A percentile compares a stretch with the other conserved stretches of the same genome.
Evolutionary conservation across 2,888 invertebrate genomes (phyloP).

Genomic region (Liposcelis brunnea): DNA sequence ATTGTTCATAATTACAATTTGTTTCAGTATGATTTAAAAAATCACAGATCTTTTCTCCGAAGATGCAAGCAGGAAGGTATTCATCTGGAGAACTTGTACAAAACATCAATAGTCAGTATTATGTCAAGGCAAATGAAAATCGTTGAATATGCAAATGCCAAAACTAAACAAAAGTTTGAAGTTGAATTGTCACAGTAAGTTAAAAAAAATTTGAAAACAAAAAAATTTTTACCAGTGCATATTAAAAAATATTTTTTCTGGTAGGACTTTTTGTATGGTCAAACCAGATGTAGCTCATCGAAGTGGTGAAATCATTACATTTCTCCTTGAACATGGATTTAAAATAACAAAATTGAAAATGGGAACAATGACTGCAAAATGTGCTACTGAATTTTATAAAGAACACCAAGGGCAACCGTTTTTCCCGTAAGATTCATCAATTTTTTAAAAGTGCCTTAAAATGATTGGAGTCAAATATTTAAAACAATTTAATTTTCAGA

Average conservation of each 20-base stretch:
- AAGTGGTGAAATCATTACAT: conserved; percentile 55
- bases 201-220: neutral
- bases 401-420: conserved; percentile 37
- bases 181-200: conserved; percentile 46
- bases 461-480: neutral
- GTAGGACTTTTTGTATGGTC: conserved; percentile 57
- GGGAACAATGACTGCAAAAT: conserved; percentile 44
- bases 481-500: conserved; percentile 23
- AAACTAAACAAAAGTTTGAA: conserved; percentile 44
- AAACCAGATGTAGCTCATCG: conserved; percentile 53
- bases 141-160: conserved; percentile 50
- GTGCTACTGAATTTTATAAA: conserved; percentile 44
- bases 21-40: conserved; percentile 42
- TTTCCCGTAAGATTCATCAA: conserved; percentile 47
- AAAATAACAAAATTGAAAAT: conserved; percentile 53
- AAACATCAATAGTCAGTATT: conserved; percentile 53
- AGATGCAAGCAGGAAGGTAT: conserved; percentile 50
- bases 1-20: neutral
- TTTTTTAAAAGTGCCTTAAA: conserved; percentile 16
- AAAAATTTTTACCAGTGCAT: neutral
- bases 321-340: conserved; percentile 38
- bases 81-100: conserved; percentile 46
- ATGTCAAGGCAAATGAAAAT: conserved; percentile 58
- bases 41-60: conserved; percentile 44
- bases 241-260: conserved; percentile 19